Base-by-base conservation (phyloP, 1,140 invertebrate species). In the Cotesia typhae region DNA sequence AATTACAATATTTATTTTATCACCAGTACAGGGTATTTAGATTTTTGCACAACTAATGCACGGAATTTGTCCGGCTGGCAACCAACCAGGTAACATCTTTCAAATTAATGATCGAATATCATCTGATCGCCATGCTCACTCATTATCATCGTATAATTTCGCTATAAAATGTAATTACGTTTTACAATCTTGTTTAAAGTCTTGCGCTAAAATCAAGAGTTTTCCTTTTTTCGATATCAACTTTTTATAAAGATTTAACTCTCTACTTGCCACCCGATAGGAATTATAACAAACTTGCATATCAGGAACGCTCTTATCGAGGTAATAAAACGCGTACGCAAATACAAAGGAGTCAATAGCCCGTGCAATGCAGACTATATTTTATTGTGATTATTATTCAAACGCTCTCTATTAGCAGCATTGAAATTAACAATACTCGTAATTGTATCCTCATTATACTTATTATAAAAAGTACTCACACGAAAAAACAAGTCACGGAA, bases 281-380 rank as follows among this genome's bases (percentile, higher is more conserved):
- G 41, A 47, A 47, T 47, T 47, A 64, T 10, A 10, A 64, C 9
- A 10, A 64, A 64, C 61, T 64, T 17, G 37, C 12, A 17, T 41
- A 64, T 37, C 35, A 41, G 61, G 37, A 17, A 55, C 17, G n/a
- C 41, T 52, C 64, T 66, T 66, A 66, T 66, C 64, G 35, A 52
- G 47, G 64, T 28, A 66, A 51, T 66, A 66, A 66, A 66, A 66
- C 4, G 9, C 17, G 41, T 47, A 10, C 10, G 10, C 41, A 47
- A 47, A 47, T 47, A 66, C n/a, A 17, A 52, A 41, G 10, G 20
- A 66, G 64, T 66, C 64, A 52, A 66, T 66, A 66, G n/a, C 47
- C 64, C 20, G 41, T 51, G 41, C 14, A 14, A 47, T 10, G 6
- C 41, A 47, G 28, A 28, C 1, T 1, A 28, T 28, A 28, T 28